Base-by-base conservation (phyloP, 1,140 invertebrate species). In the Phymastichus coffea region DNA sequence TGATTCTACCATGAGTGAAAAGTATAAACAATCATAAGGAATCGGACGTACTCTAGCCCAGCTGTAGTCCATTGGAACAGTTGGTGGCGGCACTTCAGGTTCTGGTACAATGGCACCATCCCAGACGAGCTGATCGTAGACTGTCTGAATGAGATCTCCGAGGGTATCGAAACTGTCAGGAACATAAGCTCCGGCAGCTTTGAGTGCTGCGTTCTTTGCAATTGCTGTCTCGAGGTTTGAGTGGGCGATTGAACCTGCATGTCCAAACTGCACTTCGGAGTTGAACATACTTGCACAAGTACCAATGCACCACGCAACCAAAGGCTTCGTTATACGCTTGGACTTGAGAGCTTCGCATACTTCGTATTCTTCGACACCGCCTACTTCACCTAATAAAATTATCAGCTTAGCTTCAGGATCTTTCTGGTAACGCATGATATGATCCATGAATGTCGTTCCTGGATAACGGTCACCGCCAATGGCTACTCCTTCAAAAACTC, bases 391-490 rank as follows among this genome's bases (percentile, higher is more conserved):
- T 17, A 99, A 80, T 0, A 99, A 76, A 6, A 99, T 92, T 69
- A 99, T 88, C 87, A 99, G 92, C 74, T 99, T 98, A 4, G 95
- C 85, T 64, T 90, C 86, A 0, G 85, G 85, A 73, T 90, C 88
- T 0, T 82, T 81, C 76, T 90, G 87, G 70, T 87, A 89, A 83
- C 97, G 88, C 70, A 97, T 80, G 63, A 99, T 89, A 71, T 99
- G 96, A 78, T 99, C 96, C 85, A 98, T 95, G 80, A 99, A 99
- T 0, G 94, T 98, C 8, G 95, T 97, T 4, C 96, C 96, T 0
- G 98, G 97, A 80, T 99, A 99, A 63, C 97, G 85, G 81, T 99
- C 98, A 2, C 98, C 98, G n/a, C 98, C 98, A 69, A 99, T 99
- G 22, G 98, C 98, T 2, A 99, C 92, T 9, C 98, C 98, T 77